Evolutionary conservation across 2,113 vertebrate species (phyloP).

Genomic region (Silurus meridionalis): DNA sequence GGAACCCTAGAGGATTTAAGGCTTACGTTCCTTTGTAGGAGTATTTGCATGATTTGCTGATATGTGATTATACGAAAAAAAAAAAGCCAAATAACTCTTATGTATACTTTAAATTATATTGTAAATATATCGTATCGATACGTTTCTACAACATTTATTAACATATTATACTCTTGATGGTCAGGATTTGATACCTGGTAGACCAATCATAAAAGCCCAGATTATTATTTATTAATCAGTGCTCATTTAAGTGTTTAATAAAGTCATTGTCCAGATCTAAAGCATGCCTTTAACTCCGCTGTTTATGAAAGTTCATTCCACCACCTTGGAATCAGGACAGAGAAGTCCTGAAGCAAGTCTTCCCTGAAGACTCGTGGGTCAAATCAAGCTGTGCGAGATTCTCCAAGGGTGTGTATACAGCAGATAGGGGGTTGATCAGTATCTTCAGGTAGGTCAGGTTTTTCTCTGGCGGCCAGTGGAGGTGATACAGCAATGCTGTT

Average conservation of each 20-base stretch:
- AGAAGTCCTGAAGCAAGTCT: not conserved
- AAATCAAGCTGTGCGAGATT: not conserved
- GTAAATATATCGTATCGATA: no score
- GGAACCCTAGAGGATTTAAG: not conserved
- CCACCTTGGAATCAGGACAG: not conserved
- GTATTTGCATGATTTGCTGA: not conserved
- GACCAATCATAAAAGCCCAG: not conserved
- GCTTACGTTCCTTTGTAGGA: no score
- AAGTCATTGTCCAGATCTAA: not conserved
- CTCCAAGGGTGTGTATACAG: no score
- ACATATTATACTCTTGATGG: no score
- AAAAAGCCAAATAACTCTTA: not conserved
- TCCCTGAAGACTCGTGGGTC: not conserved
- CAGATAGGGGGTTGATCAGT: not conserved
- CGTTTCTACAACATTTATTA: no score
- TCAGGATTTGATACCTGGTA: not conserved
- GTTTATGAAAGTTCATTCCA: not conserved
- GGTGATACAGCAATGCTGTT: not conserved
- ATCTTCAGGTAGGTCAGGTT: not conserved
- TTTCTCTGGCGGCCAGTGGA: not conserved
- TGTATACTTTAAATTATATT: not conserved
- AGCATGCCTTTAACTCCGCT: slow-evolving; percentile 4
- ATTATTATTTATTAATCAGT: not conserved
- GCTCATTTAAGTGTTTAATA: not conserved
- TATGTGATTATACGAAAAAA: not conserved